phyloP scores from a whole-genome alignment of 2,113 vertebrate genomes.

The Triplophysa siluroides region DNA sequence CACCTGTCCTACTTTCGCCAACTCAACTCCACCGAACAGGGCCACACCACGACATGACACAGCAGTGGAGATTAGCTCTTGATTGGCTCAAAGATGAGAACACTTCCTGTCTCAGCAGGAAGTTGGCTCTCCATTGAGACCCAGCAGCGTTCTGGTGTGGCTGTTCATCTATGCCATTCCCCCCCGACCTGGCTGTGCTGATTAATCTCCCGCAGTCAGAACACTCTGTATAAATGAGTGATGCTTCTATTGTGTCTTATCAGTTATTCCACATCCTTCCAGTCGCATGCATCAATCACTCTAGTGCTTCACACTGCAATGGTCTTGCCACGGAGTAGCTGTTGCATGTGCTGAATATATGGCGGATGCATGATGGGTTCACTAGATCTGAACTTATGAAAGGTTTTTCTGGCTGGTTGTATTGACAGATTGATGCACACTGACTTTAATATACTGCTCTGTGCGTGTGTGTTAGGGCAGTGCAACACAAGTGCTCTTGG shows the following conservation, averaged over 20 bases:
- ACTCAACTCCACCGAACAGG: neutral
- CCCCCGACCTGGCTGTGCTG: constrained; percentile 30
- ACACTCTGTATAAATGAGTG: constrained; percentile 30
- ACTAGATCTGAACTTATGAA: neutral
- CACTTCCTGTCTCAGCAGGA: constrained; percentile 51
- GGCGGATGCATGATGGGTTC: constrained; percentile 9
- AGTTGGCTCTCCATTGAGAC: constrained; percentile 31
- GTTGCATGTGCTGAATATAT: neutral
- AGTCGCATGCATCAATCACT: constrained; percentile 16
- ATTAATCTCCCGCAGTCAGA: constrained; percentile 42
- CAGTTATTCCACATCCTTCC: neutral
- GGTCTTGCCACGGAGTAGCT: neutral
- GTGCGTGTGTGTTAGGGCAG: neutral
- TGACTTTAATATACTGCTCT: neutral
- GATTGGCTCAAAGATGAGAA: constrained; percentile 42
- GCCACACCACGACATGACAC: constrained; percentile 13
- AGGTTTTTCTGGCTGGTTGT: constrained; percentile 1
- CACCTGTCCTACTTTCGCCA: neutral
- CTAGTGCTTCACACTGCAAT: neutral
- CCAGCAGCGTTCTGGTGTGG: constrained; percentile 20
- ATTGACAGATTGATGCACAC: constrained; percentile 40
- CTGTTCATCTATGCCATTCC: constrained; percentile 34
- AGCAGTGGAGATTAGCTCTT: constrained; percentile 37
- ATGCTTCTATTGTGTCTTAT: constrained; percentile 27
- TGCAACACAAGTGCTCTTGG: constrained; percentile 22